Conservation (phyloP, 2,113 vertebrate genomes). For the Grantiella picta region DNA sequence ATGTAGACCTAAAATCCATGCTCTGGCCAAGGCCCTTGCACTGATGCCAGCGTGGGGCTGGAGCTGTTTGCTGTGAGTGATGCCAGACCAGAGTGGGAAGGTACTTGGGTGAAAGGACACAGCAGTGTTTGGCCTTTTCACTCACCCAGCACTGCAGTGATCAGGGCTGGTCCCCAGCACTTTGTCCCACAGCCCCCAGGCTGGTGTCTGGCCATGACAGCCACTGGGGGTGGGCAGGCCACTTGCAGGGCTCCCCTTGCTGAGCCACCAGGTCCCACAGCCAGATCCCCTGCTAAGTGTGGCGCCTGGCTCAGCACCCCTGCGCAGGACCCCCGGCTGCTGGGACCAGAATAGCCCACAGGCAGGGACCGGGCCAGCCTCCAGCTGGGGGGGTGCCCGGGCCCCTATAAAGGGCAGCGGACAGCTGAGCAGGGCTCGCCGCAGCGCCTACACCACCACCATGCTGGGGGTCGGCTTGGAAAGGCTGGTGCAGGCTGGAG, state of each 20-base stretch:
- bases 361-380: neutral
- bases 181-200: neutral
- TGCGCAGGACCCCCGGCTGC: neutral
- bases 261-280: neutral
- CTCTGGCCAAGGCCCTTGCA: neutral
- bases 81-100: neutral
- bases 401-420: constrained; percentile 16
- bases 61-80: neutral
- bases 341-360: constrained; percentile 19
- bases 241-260: neutral
- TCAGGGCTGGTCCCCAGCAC: neutral
- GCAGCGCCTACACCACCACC: neutral
- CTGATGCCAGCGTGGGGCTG: accelerated
- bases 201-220: neutral
- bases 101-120: accelerated
- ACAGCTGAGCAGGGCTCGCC: neutral
- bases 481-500: constrained; percentile 3
- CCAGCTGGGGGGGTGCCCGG: neutral
- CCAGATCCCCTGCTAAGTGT: neutral
- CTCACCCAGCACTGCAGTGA: accelerated
- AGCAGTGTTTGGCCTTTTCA: neutral
- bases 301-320: neutral
- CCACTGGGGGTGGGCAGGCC: accelerated
- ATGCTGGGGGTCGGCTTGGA: constrained; percentile 85
- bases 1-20: neutral